Percentiles rank a stretch among this genome's conserved stretches.
Conservation (phyloP, 2,797 vertebrate genomes). For the Morelia viridis region DNA sequence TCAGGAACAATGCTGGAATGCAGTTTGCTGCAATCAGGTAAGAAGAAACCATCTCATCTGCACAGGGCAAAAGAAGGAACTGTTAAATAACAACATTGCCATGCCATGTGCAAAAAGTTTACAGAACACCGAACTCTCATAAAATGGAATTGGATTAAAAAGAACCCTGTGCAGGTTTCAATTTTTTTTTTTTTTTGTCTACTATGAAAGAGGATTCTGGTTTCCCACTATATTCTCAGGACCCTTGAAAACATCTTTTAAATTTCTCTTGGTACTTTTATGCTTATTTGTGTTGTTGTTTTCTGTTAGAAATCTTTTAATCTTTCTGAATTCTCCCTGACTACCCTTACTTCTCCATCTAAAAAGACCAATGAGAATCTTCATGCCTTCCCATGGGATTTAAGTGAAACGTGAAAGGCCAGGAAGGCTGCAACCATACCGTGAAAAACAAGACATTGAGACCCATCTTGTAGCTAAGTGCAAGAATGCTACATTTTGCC, state of each 20-base stretch:
- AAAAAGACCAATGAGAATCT: background rate
- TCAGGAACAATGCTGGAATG: slow-evolving; percentile 12
- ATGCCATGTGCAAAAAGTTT: background rate
- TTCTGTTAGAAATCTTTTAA: background rate
- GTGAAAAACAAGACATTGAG: background rate
- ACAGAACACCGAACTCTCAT: background rate
- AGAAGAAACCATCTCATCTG: slow-evolving; percentile 40
- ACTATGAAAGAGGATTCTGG: background rate
- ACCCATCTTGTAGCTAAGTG: background rate
- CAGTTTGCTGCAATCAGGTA: background rate
- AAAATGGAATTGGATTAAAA: background rate
- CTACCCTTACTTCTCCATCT: background rate
- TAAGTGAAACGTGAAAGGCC: background rate
- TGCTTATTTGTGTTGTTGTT: background rate
- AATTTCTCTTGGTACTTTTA: background rate
- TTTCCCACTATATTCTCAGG: background rate
- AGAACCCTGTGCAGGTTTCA: background rate
- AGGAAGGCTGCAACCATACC: background rate
- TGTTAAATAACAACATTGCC: background rate
- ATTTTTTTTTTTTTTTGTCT: background rate
- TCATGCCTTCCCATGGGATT: background rate
- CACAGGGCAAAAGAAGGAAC: slow-evolving; percentile 7
- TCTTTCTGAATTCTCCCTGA: background rate
- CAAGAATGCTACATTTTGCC: background rate
- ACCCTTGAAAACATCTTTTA: background rate